phyloP scores from a whole-genome alignment of 2,888 invertebrate species.

The Anthophora plumipes region DNA sequence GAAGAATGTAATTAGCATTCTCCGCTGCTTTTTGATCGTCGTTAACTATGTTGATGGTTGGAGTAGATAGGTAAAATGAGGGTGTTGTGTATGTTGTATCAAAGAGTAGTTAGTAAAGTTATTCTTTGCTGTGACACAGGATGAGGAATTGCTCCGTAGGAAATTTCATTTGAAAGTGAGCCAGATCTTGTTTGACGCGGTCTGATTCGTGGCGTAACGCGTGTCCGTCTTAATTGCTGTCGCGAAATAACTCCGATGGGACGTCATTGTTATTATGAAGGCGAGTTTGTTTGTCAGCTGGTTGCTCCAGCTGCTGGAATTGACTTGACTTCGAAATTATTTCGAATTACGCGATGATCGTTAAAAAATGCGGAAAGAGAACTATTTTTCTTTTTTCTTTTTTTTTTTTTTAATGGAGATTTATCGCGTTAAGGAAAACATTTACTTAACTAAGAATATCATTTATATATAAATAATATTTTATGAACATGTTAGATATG shows the following conservation, averaged over 20 bases:
- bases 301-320: constrained; percentile 23
- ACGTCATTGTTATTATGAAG: constrained; percentile 72
- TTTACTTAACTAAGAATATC: no score
- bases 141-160: not conserved
- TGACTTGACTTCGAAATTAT: constrained; percentile 1
- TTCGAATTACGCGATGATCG: not conserved
- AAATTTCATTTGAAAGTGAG: constrained; percentile 43
- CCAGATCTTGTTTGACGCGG: constrained; percentile 15
- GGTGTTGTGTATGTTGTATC: not conserved
- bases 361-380: no score
- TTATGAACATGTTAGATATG: no score
- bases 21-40: not conserved
- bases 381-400: no score
- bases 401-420: no score
- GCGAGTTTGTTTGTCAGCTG: constrained; percentile 20
- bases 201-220: constrained; percentile 48
- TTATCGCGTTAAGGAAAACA: no score
- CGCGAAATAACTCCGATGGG: constrained; percentile 63
- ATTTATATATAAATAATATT: no score
- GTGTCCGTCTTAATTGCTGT: constrained; percentile 63
- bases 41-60: not conserved
- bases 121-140: not conserved
- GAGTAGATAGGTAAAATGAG: not conserved
- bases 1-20: not conserved
- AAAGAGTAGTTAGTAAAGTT: not conserved